Evolutionary conservation across 1,140 invertebrate genomes (phyloP), one percentile per base, ranked within the genome.

Genomic region (Nylanderia fulva): DNA sequence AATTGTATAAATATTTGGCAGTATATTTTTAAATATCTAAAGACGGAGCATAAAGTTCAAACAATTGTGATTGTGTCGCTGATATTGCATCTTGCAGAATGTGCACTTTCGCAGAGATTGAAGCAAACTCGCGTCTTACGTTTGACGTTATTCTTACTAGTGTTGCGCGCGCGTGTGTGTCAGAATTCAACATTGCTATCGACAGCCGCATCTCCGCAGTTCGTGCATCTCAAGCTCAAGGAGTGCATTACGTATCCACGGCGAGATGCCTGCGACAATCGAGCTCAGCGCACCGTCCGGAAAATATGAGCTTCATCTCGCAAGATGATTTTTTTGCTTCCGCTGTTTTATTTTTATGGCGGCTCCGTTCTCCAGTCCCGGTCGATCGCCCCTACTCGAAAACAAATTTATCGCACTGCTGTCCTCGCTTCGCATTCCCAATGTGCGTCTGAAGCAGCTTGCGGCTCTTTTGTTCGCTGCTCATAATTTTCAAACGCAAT

Each of bases 381-480:
- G 29, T 80, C 60, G 52, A 48, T 48, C 56, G 77, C 24, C n/a
- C 66, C 66, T 82, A 72, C n/a, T 82, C 77, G 77, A 82, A 82
- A 82, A 82, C 80, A 84, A 71, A 86, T 84, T 86, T 84, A 52
- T 71, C 71, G 42, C 39, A 29, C 8, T 64, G 42, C 77, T 72
- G 66, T 72, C 66, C 60, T 79, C 48, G 48, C 63, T 39, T 77
- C 58, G 54, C 63, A 68, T 64, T 69, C 54, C 56, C 68, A 87
- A 88, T 36, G 86, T 87, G 83, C 64, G 71, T 88, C 69, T 84
- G 84, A 75, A 82, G 36, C 77, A 72, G 36, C 77, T 52, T 80
- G 66, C 21, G 77, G 64, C 66, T 66, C 63, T 68, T 68, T 68
- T 18, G 63, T 42, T 58, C 15, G 33, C 6, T 71, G 64, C 36